Percentiles rank a stretch among this genome's conserved stretches.
Evolutionary conservation across 2,113 vertebrate genomes (phyloP).

Genomic region (Coreoperca whiteheadi): DNA sequence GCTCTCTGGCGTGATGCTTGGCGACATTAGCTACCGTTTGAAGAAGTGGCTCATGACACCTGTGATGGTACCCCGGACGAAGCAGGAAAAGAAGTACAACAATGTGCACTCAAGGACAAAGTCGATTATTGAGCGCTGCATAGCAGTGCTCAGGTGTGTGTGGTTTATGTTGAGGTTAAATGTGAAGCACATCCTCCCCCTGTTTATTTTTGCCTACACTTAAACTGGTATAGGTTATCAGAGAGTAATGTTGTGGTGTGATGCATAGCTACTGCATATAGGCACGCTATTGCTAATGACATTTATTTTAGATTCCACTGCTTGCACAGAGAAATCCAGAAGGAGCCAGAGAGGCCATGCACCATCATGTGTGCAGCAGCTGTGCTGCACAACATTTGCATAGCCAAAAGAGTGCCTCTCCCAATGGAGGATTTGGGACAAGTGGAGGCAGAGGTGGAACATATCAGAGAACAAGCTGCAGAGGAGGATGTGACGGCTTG

Average conservation of each 20-base stretch:
- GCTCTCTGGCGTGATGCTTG: no score
- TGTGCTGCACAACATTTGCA: neutral
- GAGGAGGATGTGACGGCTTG: neutral
- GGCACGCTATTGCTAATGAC: neutral
- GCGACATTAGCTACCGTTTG: no score
- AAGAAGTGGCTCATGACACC: no score
- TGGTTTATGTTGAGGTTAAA: no score
- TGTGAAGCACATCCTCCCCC: no score
- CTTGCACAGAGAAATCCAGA: neutral
- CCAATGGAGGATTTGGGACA: neutral
- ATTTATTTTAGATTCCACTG: neutral
- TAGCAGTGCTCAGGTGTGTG: no score
- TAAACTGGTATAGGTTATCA: no score
- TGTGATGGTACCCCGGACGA: no score
- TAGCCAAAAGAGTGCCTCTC: neutral
- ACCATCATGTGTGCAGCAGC: neutral
- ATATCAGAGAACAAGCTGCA: neutral
- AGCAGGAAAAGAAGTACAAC: no score
- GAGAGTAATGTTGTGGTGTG: neutral
- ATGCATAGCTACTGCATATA: neutral
- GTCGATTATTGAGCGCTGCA: no score
- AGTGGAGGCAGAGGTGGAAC: neutral
- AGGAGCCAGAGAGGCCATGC: neutral
- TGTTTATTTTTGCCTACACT: no score
- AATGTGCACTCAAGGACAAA: no score